Base-by-base conservation (phyloP, 2,888 invertebrate genomes). In the Elmis aenea region DNA sequence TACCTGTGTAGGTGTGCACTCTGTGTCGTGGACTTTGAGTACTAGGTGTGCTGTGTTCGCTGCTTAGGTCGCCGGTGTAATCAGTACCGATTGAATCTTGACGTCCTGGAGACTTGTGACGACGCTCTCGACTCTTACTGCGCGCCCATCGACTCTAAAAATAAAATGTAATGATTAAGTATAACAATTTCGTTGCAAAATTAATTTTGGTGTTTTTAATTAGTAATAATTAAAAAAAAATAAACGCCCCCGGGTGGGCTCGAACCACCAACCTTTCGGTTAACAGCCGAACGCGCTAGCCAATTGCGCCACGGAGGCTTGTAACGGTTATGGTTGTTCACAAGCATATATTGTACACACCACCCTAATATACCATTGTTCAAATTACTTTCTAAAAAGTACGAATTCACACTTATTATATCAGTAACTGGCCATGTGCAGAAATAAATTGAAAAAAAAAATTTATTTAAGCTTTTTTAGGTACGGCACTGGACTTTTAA, bases 221-320 rank as follows among this genome's bases (percentile, higher is more conserved):
- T 18, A 11, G 6, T 12, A 21, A 29, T 20, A 20, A 11, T 2
- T 9, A 3, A 4, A 33, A 34, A 39, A 41, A 41, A 32, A 32
- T 15, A 5, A 16, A 1, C 86, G 87, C 86, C 86, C 86, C 88
- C 86, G 86, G 88, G 88, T 88, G 88, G 89, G 82, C 86, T 91
- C 83, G 90, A 90, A 90, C 90, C 89, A 89, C 88, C 89, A 89
- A 89, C 90, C 90, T 90, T 89, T 90, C 89, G 90, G 89, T 91
- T 91, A 90, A 90, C 90, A 90, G 90, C 89, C 90, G 89, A 90
- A 89, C 90, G 90, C 89, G 89, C 89, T 90, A 88, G 76, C 89
- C 89, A 66, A 87, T 88, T 89, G 88, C 88, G 88, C 88, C 88
- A 89, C 88, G 86, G 83, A 85, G 83, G 74, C 73, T 40, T 18